Evolutionary conservation across 2,888 invertebrate species (phyloP), one percentile per base, ranked within the genome.

Genomic region (Amphipoea lucens): DNA sequence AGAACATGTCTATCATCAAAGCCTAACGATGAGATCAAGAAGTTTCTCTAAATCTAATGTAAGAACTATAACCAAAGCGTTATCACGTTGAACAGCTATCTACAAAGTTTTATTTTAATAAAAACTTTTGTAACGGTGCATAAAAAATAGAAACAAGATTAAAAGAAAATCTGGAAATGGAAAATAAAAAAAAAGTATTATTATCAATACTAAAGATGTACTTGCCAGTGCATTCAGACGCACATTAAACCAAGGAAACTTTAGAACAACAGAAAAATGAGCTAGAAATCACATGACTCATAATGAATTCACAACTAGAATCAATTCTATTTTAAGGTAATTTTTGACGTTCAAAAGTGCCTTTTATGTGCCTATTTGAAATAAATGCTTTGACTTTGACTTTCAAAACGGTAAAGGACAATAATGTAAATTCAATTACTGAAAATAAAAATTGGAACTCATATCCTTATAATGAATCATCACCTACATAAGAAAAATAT

Each of bases 1-100:
- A 7, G 4, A 79, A 20, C 0, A 29, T 29, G 29, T 40, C 0
- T 12, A 45, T 67, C 45, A 66, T 36, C 20, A 14, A 42, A 23
- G 12, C 4, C 11, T 60, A 9, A 40, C 20, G 45, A 71, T 68
- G 66, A 69, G 42, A 84, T 62, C 54, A 87, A 79, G 72, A 85
- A 87, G 45, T 29, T 85, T 76, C 80, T 85, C 88, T 84, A 79
- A 87, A 85, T 79, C 75, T 63, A 84, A 85, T 79, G 72, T 87
- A 60, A 79, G 23, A 87, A 87, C 45, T 42, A 4, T 23, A 20
- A 66, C 29, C 67, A 76, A 57, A 57, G 4, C 23, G 11, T 51
- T n/a, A 48, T n/a, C 40, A 65, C 23, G 7, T 9, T 17, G 1
- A 63, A 63, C 7, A 36, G 17, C 17, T 36, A 17, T 0, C 17